Evolutionary conservation across 2,113 vertebrate genomes (phyloP).

Genomic region (Nothoprocta perdicaria): DNA sequence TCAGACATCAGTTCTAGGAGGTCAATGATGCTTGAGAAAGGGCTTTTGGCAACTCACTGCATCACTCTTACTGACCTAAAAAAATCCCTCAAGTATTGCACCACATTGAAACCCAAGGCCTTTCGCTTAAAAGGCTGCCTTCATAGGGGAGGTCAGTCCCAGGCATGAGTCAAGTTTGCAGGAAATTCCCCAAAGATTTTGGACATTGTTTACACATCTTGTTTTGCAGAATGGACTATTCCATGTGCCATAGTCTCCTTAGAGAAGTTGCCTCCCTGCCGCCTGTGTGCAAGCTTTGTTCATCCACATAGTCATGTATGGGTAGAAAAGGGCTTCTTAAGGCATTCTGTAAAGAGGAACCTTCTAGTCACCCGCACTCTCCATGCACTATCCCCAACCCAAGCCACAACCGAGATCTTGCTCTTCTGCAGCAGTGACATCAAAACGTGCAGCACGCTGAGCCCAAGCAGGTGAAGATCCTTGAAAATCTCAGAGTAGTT

Average conservation of each 20-base stretch:
- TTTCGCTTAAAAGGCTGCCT: not conserved
- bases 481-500: not conserved
- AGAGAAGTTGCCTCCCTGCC: not conserved
- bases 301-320: fast-evolving
- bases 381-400: not conserved
- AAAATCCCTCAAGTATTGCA: not conserved
- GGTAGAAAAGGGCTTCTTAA: not conserved
- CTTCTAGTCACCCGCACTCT: not conserved
- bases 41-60: not conserved
- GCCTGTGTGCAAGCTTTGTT: not conserved
- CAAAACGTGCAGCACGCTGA: not conserved
- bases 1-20: not conserved
- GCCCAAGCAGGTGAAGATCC: not conserved
- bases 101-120: not conserved
- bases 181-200: slow-evolving; percentile 2
- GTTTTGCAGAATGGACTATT: not conserved
- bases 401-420: not conserved
- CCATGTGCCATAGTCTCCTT: not conserved
- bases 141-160: not conserved
- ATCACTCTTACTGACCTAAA: not conserved
- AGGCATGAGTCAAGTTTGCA: not conserved
- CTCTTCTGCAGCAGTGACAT: not conserved
- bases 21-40: not conserved
- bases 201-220: not conserved
- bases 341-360: not conserved